phyloP scores from a whole-genome alignment of 2,113 vertebrate species.

The Coptodon bakossiorum region DNA sequence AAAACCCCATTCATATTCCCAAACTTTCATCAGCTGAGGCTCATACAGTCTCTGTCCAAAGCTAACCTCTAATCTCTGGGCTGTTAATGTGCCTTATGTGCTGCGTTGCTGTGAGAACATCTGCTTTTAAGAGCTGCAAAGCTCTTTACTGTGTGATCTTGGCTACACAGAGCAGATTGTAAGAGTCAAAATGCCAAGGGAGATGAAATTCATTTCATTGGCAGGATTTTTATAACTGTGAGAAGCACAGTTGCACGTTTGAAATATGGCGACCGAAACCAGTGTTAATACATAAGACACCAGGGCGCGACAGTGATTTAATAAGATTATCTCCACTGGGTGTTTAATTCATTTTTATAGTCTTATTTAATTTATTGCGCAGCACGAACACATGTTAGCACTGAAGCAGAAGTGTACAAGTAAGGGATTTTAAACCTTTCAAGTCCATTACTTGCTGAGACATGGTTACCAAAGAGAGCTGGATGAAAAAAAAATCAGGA shows the following conservation, averaged over 20 bases:
- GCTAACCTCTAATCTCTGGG: not conserved
- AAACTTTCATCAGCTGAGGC: not conserved
- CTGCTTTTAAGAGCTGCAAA: conserved; percentile 18
- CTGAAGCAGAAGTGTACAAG: not conserved
- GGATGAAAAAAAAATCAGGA: not conserved
- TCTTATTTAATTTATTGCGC: conserved; percentile 9
- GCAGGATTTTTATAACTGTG: not conserved
- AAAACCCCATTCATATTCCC: not conserved
- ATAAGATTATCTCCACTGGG: not conserved
- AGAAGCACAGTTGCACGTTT: not conserved
- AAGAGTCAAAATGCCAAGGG: not conserved
- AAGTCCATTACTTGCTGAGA: not conserved
- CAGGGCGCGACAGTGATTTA: not conserved
- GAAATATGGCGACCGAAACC: not conserved
- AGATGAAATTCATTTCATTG: not conserved
- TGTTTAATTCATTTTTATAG: conserved; percentile 1
- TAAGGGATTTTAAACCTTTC: not conserved
- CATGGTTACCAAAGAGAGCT: not conserved
- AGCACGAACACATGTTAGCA: not conserved
- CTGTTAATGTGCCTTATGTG: conserved; percentile 4
- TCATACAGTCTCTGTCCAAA: not conserved
- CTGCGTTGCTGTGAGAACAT: conserved; percentile 14
- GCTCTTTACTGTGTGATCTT: conserved; percentile 2
- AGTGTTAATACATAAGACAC: not conserved
- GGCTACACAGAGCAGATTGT: not conserved